These are phyloP conservation scores for Cotesia vestalis DNA, from an alignment of 1,140 invertebrate species.

Conservation along the genomic window DNA sequence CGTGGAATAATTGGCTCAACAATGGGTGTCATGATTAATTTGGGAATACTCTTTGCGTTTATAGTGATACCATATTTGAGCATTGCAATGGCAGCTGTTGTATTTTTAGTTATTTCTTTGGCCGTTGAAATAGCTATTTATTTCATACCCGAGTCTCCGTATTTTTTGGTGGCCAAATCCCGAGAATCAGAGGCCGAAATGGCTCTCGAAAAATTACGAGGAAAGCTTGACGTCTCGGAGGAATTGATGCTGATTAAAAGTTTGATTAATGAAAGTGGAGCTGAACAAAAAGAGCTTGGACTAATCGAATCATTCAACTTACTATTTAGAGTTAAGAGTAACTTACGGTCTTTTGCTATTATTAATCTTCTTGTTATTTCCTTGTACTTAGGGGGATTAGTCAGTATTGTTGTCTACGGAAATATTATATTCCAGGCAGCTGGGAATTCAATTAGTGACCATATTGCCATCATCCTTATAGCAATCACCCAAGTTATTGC, in stretches of 20 bases:
- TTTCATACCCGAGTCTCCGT: constrained; percentile 67
- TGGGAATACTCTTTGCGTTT: constrained; percentile 64
- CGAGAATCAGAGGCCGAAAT: constrained; percentile 41
- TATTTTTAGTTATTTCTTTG: constrained; percentile 51
- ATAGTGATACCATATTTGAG: constrained; percentile 49
- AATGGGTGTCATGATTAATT: constrained; percentile 67
- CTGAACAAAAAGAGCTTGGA: constrained; percentile 44
- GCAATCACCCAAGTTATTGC: constrained; percentile 62
- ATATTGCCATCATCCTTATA: constrained; percentile 64
- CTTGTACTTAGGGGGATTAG: constrained; percentile 77
- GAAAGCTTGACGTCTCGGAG: constrained; percentile 49
- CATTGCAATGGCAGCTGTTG: constrained; percentile 44
- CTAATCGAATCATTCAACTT: constrained; percentile 58
- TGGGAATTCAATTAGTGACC: constrained; percentile 60
- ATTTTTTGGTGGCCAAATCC: constrained; percentile 41
- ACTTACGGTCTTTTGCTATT: constrained; percentile 72
- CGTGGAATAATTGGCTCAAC: constrained; percentile 72
- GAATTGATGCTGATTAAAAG: constrained; percentile 55
- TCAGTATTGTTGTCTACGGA: constrained; percentile 75
- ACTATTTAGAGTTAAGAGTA: constrained; percentile 67
- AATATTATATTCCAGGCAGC: constrained; percentile 75
- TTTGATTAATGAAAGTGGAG: constrained; percentile 60
- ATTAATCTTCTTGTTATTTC: constrained; percentile 72
- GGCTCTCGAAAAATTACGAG: constrained; percentile 42
- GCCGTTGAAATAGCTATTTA: constrained; percentile 55